These are phyloP conservation scores for Leucoraja erinaceus DNA, from an alignment of 2,113 vertebrate species.

Conservation along the genomic window DNA sequence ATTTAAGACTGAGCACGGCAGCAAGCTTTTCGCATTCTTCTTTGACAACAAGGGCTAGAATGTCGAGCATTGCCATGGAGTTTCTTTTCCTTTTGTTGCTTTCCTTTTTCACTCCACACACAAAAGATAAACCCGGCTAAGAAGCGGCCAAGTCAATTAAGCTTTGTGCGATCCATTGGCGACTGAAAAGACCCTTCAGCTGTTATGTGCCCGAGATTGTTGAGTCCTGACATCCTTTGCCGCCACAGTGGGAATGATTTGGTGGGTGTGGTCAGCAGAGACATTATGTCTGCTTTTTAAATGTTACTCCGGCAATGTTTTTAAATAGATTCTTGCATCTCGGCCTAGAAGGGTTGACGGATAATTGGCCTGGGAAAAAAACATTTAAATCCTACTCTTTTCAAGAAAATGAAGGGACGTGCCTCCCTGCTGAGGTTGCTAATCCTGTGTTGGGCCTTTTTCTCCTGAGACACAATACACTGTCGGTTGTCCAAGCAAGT, in stretches of 20 bases:
- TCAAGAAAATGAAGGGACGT: background rate
- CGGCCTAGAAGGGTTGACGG: constrained; percentile 17
- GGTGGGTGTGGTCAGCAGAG: constrained; percentile 23
- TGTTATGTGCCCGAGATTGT: background rate
- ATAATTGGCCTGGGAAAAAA: constrained; percentile 39
- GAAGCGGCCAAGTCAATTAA: constrained; percentile 37
- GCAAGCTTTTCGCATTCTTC: background rate
- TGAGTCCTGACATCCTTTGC: background rate
- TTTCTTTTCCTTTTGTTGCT: constrained; percentile 8
- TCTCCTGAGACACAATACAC: background rate
- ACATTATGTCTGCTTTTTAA: constrained; percentile 29
- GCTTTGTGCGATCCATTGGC: constrained; percentile 23
- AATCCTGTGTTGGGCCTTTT: background rate
- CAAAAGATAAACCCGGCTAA: constrained; percentile 33
- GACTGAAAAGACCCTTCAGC: constrained; percentile 36
- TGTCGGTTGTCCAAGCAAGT: background rate
- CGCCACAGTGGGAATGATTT: constrained; percentile 19
- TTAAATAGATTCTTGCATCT: constrained; percentile 15
- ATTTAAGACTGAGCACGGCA: background rate
- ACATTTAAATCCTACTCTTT: constrained; percentile 23
- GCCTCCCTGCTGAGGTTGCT: constrained; percentile 16
- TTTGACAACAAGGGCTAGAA: background rate
- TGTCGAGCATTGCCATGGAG: constrained; percentile 21
- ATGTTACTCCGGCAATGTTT: background rate
- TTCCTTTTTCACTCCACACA: constrained; percentile 10